A percentile compares a stretch with the other conserved stretches of the same genome.
These are phyloP conservation scores for Aplocera efformata DNA, from an alignment of 2,888 invertebrate species.

Conservation along the genomic window DNA sequence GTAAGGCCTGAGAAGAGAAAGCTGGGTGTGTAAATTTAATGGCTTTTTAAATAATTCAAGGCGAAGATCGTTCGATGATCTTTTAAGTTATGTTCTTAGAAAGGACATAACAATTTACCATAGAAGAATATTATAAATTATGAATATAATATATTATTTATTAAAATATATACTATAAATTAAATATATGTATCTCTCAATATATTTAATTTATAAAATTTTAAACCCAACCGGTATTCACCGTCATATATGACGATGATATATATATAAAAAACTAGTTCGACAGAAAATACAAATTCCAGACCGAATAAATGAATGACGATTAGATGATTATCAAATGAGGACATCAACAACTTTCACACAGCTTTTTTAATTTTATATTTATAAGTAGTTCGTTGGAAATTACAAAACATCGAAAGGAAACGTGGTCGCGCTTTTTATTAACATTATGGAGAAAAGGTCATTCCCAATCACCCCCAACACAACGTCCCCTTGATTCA, in stretches of 20 bases:
- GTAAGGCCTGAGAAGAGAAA: conserved; percentile 21
- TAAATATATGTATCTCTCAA: too few species aligned
- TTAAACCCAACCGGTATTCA: too few species aligned
- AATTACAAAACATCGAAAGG: background rate
- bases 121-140: background rate
- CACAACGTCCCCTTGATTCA: too few species aligned
- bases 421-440: background rate
- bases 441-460: too few species aligned
- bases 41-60: conserved; percentile 10
- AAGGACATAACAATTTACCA: background rate
- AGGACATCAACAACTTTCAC: conserved; percentile 59
- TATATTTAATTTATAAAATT: too few species aligned
- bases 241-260: too few species aligned
- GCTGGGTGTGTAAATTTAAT: conserved; percentile 19
- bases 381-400: background rate
- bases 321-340: conserved; percentile 18
- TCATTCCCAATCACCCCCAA: too few species aligned
- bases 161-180: too few species aligned
- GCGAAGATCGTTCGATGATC: conserved; percentile 3
- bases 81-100: background rate
- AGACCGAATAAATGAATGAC: conserved; percentile 19
- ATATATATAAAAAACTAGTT: conserved; percentile 20
- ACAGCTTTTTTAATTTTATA: conserved; percentile 32
- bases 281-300: conserved; percentile 9
- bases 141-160: background rate